Evolutionary conservation across 2,888 invertebrate genomes (phyloP).

Genomic region (Phania funesta): DNA sequence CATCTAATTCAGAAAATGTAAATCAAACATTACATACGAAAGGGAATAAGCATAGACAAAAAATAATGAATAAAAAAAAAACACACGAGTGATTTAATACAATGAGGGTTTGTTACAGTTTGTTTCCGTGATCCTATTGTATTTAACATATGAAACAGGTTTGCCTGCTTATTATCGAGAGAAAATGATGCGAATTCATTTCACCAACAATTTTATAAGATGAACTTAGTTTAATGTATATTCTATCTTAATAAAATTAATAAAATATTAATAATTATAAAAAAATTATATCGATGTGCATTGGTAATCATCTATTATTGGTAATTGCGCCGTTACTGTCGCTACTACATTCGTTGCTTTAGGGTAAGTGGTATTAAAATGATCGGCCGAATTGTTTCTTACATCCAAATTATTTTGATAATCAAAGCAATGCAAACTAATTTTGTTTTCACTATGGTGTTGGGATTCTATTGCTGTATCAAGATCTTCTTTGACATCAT

Average conservation of each 20-base stretch:
- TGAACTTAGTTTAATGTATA: conserved; percentile 26
- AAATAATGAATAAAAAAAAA: conserved; percentile 23
- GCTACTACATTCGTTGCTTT: background rate
- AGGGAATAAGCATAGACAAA: conserved; percentile 18
- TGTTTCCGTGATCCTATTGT: conserved; percentile 4
- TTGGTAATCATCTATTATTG: conserved; percentile 19
- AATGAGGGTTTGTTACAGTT: background rate
- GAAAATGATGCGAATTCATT: conserved; percentile 21
- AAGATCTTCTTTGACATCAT: conserved; percentile 63
- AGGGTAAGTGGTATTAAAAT: background rate
- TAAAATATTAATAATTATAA: conserved; percentile 19
- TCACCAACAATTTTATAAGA: conserved; percentile 32
- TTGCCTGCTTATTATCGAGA: background rate
- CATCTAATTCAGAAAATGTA: conserved; percentile 43
- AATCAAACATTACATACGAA: conserved; percentile 28
- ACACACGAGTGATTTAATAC: conserved; percentile 35
- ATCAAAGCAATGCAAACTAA: background rate
- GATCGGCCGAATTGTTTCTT: conserved; percentile 7
- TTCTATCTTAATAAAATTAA: conserved; percentile 46
- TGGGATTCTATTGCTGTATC: background rate
- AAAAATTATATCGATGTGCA: conserved; percentile 47
- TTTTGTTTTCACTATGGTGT: background rate
- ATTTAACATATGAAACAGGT: conserved; percentile 17
- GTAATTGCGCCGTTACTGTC: background rate
- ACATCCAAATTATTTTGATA: conserved; percentile 17